These are phyloP conservation scores for Lottia gigantea DNA, from an alignment of 2,888 invertebrate genomes.

Conservation along the genomic window DNA sequence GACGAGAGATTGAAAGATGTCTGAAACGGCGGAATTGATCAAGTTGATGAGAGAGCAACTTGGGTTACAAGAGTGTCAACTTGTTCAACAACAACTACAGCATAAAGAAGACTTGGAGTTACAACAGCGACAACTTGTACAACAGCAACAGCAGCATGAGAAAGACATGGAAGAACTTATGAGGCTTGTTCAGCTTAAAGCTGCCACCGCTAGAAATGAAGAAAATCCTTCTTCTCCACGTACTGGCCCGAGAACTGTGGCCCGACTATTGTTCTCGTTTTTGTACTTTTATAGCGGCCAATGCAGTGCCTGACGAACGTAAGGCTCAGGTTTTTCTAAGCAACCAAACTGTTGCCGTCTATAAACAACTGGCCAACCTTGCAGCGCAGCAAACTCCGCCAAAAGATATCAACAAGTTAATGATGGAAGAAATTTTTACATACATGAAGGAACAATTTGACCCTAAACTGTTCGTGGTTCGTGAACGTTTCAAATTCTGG, in stretches of 20 bases:
- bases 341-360: not conserved
- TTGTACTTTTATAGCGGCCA: constrained; percentile 5
- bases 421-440: not conserved
- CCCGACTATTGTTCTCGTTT: constrained; percentile 14
- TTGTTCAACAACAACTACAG: no score
- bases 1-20: no score
- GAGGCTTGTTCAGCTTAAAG: no score
- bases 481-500: constrained; percentile 13
- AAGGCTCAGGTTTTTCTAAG: constrained; percentile 7
- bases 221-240: no score
- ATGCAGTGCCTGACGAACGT: constrained; percentile 1
- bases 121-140: no score
- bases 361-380: constrained; percentile 8
- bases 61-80: no score
- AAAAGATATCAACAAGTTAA: constrained; percentile 7
- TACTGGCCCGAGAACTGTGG: not conserved
- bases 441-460: constrained; percentile 8
- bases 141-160: no score
- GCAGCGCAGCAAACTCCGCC: constrained; percentile 11
- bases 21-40: no score
- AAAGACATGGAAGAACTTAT: no score
- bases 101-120: no score
- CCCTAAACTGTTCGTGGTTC: constrained; percentile 10
- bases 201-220: no score
- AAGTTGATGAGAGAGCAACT: no score